Conservation (phyloP, 2,888 invertebrate genomes). For the Sinhomidia bicolor region DNA sequence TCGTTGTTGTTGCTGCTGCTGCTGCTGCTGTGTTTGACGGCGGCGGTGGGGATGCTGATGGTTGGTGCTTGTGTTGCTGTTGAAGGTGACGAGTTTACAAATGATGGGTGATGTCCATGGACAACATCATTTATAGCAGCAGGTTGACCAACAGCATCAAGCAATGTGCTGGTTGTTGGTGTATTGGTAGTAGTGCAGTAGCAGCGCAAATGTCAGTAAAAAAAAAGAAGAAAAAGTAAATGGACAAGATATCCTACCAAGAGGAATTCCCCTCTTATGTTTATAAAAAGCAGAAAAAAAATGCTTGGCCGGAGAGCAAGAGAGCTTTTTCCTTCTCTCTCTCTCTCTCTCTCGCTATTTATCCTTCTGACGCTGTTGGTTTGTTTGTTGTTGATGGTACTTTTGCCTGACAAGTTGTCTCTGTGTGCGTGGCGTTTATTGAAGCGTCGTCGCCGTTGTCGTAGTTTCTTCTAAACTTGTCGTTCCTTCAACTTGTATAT, state of each 20-base stretch:
- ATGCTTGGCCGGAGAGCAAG: not conserved
- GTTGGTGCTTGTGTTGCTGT: no score
- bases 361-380: not conserved
- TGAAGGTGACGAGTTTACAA: not conserved
- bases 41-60: no score
- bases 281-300: not conserved
- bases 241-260: constrained; percentile 3
- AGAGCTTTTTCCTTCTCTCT: not conserved
- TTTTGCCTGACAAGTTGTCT: constrained; percentile 21
- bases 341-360: not conserved
- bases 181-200: not conserved
- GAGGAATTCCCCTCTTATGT: not conserved
- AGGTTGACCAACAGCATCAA: not conserved
- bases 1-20: not conserved
- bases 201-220: not conserved
- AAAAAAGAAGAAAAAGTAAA: not conserved
- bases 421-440: not conserved
- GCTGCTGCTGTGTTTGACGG: not conserved
- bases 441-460: not conserved
- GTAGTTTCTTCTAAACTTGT: not conserved
- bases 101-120: constrained; percentile 12
- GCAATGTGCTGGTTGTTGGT: not conserved
- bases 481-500: not conserved
- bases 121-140: constrained; percentile 12
- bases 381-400: not conserved